Evolutionary conservation across 2,888 invertebrate genomes (phyloP).

Genomic region (Dermolepida albohirtum): DNA sequence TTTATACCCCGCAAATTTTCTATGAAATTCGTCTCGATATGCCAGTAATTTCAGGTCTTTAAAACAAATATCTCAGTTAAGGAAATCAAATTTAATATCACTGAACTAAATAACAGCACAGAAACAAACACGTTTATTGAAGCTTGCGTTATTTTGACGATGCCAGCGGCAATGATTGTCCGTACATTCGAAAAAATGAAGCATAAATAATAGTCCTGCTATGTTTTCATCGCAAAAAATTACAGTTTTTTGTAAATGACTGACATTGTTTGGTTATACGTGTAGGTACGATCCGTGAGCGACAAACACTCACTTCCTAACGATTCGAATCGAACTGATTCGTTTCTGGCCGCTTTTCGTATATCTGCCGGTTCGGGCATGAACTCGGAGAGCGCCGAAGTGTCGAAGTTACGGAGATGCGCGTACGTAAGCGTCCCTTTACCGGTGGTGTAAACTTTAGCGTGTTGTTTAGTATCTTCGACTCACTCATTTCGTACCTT

Average conservation of each 20-base stretch:
- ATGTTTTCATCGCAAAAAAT: too few relatives aligned
- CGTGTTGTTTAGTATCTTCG: constrained; percentile 10
- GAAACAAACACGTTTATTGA: too few relatives aligned
- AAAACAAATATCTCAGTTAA: too few relatives aligned
- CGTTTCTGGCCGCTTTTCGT: neutral
- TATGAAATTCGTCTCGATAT: neutral
- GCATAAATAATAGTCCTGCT: too few relatives aligned
- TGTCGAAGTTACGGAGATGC: constrained; percentile 14
- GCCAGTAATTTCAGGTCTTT: too few relatives aligned
- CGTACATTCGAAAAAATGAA: too few relatives aligned
- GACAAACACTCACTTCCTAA: constrained; percentile 5
- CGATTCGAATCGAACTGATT: constrained; percentile 27
- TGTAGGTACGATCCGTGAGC: neutral
- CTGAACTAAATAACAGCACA: too few relatives aligned
- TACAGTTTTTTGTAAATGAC: too few relatives aligned
- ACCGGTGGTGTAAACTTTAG: constrained; percentile 3
- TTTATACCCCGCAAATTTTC: neutral
- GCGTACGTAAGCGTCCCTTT: constrained; percentile 26
- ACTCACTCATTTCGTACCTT: neutral
- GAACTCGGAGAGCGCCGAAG: constrained; percentile 32
- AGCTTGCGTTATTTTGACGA: too few relatives aligned
- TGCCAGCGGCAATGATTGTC: too few relatives aligned
- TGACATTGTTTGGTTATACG: constrained; percentile 23
- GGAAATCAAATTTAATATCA: too few relatives aligned
- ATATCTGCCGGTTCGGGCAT: constrained; percentile 20